Evolutionary conservation across 2,113 vertebrate species (phyloP).

Genomic region (Grammomys surdaster): DNA sequence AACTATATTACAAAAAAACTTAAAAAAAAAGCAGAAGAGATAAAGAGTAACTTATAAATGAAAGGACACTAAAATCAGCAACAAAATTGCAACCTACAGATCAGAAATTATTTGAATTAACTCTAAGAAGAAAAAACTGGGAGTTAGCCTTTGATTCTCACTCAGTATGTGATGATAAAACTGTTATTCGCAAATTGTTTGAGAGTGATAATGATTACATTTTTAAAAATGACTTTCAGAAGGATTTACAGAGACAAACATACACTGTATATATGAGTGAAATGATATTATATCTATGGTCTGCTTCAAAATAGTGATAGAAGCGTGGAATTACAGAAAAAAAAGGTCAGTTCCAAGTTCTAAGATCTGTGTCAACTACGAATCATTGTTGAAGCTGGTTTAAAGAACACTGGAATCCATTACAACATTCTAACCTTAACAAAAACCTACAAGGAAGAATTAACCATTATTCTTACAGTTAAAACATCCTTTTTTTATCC

Average conservation of each 20-base stretch:
- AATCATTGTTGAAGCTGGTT: constrained; percentile 29
- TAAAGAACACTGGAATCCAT: background rate
- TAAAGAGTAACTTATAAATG: background rate
- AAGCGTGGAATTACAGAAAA: background rate
- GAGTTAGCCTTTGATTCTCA: background rate
- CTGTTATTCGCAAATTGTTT: background rate
- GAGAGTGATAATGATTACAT: background rate
- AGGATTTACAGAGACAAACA: background rate
- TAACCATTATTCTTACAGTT: constrained; percentile 31
- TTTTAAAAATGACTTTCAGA: background rate
- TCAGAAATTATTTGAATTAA: background rate
- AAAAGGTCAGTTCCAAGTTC: constrained; percentile 19
- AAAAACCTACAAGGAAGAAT: constrained; percentile 29
- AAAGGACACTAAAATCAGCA: background rate
- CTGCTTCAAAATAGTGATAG: constrained; percentile 50
- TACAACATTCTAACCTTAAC: constrained; percentile 30
- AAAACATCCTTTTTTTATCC: background rate
- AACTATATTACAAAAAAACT: background rate
- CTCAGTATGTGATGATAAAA: background rate
- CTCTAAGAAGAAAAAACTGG: background rate
- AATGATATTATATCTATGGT: background rate
- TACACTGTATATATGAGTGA: background rate
- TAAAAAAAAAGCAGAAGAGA: background rate
- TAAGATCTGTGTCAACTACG: background rate
- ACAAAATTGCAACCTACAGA: background rate